Percentiles rank a stretch among this genome's conserved stretches.
phyloP scores from a whole-genome alignment of 2,113 vertebrate genomes.

The Propithecus coquereli region DNA sequence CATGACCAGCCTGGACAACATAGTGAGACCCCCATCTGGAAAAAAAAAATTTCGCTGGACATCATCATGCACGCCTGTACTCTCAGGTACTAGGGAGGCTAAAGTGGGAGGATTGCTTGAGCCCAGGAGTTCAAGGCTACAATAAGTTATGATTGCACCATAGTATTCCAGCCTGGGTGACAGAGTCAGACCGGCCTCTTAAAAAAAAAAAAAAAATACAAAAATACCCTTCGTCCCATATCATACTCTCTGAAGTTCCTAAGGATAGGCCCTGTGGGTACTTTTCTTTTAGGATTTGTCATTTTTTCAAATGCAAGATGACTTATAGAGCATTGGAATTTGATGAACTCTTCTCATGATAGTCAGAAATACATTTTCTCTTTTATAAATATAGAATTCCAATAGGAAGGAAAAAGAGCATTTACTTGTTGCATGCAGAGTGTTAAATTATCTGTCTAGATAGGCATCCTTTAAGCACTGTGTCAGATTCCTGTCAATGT shows the following conservation, averaged over 20 bases:
- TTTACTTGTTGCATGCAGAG: neutral
- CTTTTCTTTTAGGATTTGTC: neutral
- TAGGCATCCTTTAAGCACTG: neutral
- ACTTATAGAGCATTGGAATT: neutral
- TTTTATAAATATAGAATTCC: constrained; percentile 3
- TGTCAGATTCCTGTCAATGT: neutral
- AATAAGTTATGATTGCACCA: too few species aligned
- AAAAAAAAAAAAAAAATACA: too few species aligned
- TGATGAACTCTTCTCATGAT: neutral
- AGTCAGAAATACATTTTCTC: neutral
- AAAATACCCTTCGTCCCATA: neutral
- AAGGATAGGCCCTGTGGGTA: neutral
- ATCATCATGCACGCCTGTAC: too few species aligned
- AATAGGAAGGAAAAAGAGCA: neutral
- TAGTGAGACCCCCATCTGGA: too few species aligned
- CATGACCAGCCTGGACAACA: too few species aligned
- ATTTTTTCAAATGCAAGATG: neutral
- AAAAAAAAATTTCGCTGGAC: too few species aligned
- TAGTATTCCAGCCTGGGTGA: too few species aligned
- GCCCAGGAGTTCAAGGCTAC: too few species aligned
- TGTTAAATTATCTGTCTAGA: neutral
- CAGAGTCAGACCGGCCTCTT: too few species aligned
- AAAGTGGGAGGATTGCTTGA: too few species aligned
- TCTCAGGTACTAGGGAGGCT: too few species aligned
- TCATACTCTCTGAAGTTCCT: neutral